A percentile compares a stretch with the other conserved stretches of the same genome.
These are phyloP conservation scores for Holothuria scabra DNA, from an alignment of 53 echinoderm and acorn worm genomes.

Conservation along the genomic window DNA sequence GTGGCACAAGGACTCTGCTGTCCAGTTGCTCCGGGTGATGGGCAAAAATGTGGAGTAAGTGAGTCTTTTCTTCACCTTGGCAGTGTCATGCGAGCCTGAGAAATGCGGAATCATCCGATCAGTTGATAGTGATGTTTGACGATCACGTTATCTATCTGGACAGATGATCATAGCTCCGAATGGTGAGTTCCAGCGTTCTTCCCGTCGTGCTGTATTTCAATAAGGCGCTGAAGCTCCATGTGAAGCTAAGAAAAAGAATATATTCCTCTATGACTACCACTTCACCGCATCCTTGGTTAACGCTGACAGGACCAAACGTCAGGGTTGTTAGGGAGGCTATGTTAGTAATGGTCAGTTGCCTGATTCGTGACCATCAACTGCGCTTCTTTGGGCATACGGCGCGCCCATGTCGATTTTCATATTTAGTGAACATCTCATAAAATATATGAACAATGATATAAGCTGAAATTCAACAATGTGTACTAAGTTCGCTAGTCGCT, in stretches of 20 bases:
- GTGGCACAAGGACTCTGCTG: constrained; percentile 4
- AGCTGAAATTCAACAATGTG: constrained; percentile 2
- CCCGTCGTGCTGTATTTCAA: constrained; percentile 4
- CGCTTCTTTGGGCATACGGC: too few relatives aligned
- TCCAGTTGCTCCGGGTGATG: constrained; percentile 7
- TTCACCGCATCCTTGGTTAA: background rate
- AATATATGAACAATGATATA: background rate
- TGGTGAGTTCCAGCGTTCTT: background rate
- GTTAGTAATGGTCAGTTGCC: constrained; percentile 25
- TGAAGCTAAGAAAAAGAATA: constrained; percentile 12
- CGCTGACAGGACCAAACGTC: constrained; percentile 7
- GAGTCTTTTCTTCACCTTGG: constrained; percentile 5
- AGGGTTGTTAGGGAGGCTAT: constrained; percentile 10
- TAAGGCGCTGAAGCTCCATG: constrained; percentile 12
- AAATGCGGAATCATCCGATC: constrained; percentile 18
- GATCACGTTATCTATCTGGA: constrained; percentile 13
- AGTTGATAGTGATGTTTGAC: constrained; percentile 22
- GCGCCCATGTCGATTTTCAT: background rate
- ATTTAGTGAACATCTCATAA: constrained; percentile 4
- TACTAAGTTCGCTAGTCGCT: background rate
- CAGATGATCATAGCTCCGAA: constrained; percentile 18
- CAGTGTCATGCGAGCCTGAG: background rate
- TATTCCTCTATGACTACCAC: constrained; percentile 25
- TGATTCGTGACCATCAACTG: constrained; percentile 16
- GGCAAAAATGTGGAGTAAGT: background rate